A percentile compares a stretch with the other conserved stretches of the same genome.
phyloP scores from a whole-genome alignment of 2,797 vertebrate genomes.

The Hoplostethus mediterraneus region DNA sequence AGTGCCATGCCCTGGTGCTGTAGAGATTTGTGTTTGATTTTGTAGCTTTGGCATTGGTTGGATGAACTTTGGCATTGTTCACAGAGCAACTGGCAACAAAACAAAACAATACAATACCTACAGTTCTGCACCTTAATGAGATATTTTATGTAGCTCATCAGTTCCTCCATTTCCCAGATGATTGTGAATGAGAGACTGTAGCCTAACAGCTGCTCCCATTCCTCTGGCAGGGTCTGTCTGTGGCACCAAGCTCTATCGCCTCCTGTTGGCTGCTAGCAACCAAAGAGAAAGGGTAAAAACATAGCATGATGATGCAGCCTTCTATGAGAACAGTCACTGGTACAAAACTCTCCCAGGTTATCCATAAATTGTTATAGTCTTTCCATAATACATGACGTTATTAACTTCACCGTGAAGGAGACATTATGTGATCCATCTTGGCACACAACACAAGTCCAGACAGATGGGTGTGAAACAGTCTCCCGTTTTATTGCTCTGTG shows the following conservation, averaged over 20 bases:
- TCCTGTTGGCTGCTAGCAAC: slow-evolving; percentile 36
- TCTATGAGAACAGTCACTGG: slow-evolving; percentile 24
- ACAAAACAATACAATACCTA: slow-evolving; percentile 14
- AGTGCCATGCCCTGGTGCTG: slow-evolving; percentile 64
- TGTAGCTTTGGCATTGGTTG: slow-evolving; percentile 15
- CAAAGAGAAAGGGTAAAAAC: slow-evolving; percentile 20
- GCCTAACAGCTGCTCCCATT: slow-evolving; percentile 14
- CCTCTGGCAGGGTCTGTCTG: slow-evolving; percentile 38
- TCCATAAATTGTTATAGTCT: slow-evolving; percentile 45
- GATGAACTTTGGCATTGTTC: slow-evolving; percentile 6
- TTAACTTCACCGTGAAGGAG: slow-evolving; percentile 37
- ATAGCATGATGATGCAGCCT: slow-evolving; percentile 22
- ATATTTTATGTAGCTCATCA: slow-evolving; percentile 15
- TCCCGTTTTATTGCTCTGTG: slow-evolving; percentile 64
- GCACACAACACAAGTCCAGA: slow-evolving; percentile 58
- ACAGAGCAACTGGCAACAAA: slow-evolving; percentile 14
- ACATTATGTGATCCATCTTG: slow-evolving; percentile 57
- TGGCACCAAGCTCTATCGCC: slow-evolving; percentile 21
- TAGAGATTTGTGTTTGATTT: slow-evolving; percentile 63
- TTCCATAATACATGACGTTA: slow-evolving; percentile 45
- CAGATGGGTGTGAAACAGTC: slow-evolving; percentile 59
- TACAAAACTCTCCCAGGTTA: slow-evolving; percentile 43
- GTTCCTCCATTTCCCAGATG: slow-evolving; percentile 35
- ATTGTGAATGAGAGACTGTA: slow-evolving; percentile 19
- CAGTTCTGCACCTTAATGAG: slow-evolving; percentile 1